These are phyloP conservation scores for Sapajus apella DNA, from an alignment of 2,113 vertebrate genomes.

Conservation along the genomic window DNA sequence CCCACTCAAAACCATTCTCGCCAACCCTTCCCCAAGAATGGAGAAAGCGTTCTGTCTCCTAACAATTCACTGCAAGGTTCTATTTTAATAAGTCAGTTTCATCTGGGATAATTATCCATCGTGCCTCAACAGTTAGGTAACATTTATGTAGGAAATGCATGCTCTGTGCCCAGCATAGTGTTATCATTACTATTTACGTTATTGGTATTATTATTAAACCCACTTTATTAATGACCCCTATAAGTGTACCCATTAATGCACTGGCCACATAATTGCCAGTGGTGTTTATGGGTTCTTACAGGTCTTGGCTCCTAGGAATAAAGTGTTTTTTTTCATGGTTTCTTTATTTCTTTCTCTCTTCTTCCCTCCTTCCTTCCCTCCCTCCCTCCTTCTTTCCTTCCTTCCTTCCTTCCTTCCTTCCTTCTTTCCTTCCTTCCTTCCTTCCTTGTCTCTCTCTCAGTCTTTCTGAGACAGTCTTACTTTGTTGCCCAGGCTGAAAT, in stretches of 20 bases:
- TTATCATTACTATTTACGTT: accelerated
- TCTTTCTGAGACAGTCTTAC: too few species aligned
- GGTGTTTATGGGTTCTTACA: background rate
- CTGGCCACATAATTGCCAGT: background rate
- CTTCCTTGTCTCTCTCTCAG: accelerated
- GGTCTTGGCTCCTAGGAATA: background rate
- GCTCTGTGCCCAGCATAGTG: accelerated
- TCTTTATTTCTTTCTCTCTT: background rate
- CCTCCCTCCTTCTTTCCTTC: too few species aligned
- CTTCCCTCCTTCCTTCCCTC: too few species aligned
- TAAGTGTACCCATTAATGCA: background rate
- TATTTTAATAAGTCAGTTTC: too few species aligned
- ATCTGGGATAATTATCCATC: background rate
- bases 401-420: too few species aligned
- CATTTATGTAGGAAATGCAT: too few species aligned
- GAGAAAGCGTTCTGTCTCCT: background rate
- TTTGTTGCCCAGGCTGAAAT: too few species aligned
- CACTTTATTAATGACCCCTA: background rate
- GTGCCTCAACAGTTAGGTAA: background rate
- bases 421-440: too few species aligned
- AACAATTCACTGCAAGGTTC: background rate
- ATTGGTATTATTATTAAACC: accelerated
- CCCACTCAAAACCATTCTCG: accelerated
- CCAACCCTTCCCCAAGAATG: accelerated
- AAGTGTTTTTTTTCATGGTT: too few species aligned